phyloP scores from a whole-genome alignment of 2,797 vertebrate species.

The Taeniopygia guttata region DNA sequence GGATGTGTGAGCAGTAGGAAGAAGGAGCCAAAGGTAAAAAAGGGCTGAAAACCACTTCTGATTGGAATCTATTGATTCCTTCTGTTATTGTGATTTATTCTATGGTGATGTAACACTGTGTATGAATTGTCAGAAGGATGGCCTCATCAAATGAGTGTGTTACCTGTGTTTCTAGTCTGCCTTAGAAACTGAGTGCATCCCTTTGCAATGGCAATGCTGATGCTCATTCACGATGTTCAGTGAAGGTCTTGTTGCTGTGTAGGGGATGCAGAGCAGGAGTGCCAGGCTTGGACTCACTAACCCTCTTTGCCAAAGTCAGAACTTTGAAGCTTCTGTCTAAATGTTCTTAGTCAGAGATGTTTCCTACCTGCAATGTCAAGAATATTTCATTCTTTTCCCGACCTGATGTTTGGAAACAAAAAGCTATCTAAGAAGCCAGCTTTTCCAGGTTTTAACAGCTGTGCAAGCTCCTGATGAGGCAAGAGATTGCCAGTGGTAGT shows the following conservation, averaged over 20 bases:
- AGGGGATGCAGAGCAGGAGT: fast-evolving
- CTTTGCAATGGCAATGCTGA: not conserved
- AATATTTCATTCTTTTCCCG: not conserved
- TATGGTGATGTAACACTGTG: not conserved
- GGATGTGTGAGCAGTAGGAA: not conserved
- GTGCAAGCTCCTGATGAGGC: not conserved
- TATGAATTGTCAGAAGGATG: not conserved
- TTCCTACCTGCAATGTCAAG: not conserved
- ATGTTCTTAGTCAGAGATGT: not conserved
- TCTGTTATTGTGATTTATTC: not conserved
- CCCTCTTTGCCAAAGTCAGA: not conserved
- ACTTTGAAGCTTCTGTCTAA: not conserved
- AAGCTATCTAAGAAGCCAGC: not conserved
- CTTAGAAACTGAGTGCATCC: not conserved
- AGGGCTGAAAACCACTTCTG: not conserved
- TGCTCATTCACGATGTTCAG: not conserved
- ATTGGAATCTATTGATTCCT: not conserved
- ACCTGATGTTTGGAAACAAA: not conserved
- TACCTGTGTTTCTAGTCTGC: not conserved
- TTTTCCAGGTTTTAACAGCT: not conserved
- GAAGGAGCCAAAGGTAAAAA: not conserved
- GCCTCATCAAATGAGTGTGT: not conserved
- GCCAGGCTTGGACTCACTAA: not conserved
- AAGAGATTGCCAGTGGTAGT: not conserved
- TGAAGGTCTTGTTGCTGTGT: not conserved